A percentile compares a stretch with the other conserved stretches of the same genome.
Conservation (phyloP, 2,888 invertebrate species). For the Dolichomitus sp. region DNA sequence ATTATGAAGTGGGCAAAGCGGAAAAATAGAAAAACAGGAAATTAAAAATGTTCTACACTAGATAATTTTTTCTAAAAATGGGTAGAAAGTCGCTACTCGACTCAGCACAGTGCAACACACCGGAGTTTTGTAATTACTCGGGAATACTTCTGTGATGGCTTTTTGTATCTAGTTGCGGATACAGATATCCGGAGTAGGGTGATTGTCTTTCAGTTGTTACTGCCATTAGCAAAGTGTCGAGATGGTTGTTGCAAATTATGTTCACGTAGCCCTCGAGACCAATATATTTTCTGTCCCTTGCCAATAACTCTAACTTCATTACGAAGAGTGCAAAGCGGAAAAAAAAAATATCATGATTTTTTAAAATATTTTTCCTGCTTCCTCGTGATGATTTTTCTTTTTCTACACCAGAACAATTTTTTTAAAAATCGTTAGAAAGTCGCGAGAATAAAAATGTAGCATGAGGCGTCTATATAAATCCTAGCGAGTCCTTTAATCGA, state of each 20-base stretch:
- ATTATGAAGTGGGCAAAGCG: background rate
- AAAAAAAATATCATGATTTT: too few relatives aligned
- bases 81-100: background rate
- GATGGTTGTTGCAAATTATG: background rate
- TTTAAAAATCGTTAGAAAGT: background rate
- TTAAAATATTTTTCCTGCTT: too few relatives aligned
- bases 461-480: background rate
- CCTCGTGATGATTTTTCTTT: too few relatives aligned
- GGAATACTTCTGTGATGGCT: slow-evolving; percentile 28
- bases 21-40: background rate
- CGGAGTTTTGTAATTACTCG: slow-evolving; percentile 68
- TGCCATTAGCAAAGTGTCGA: background rate
- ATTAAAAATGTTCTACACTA: too few relatives aligned
- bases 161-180: slow-evolving; percentile 54
- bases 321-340: background rate
- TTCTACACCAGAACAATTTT: background rate
- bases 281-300: background rate
- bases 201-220: background rate
- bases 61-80: too few relatives aligned
- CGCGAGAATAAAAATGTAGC: background rate
- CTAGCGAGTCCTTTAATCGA: background rate
- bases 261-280: background rate
- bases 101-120: slow-evolving; percentile 30
- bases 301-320: background rate
- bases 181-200: slow-evolving; percentile 1